Base-by-base conservation (phyloP, 2,113 vertebrate genomes). In the Podarcis raffonei region DNA sequence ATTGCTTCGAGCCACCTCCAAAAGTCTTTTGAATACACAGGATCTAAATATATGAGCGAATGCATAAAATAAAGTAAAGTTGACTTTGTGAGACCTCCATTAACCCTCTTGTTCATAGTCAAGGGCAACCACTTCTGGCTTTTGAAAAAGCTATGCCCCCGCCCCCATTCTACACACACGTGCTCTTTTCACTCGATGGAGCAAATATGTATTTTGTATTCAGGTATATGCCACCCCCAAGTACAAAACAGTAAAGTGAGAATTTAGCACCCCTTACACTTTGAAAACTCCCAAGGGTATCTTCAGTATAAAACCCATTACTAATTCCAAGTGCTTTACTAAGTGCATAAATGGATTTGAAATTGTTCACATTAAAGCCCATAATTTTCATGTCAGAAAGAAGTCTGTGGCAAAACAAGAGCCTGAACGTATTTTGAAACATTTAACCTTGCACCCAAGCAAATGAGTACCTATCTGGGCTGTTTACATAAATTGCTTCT, bases 321-420 rank as follows among this genome's bases (percentile, higher is more conserved):
- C 35, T 82, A 72, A 87, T 72, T 81, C 42, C 79, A 37, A 82
- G 57, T 81, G 69, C 53, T 87, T 27, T 20, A n/a, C 69, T 82
- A 75, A 87, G 68, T 74, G 79, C 53, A 39, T 82, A 82, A 74
- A 87, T 82, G 35, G 79, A 62, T 87, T 87, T 82, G 69, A 81
- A 87, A 87, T 87, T 74, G 71, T 53, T 62, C 37, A 39, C 69
- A 75, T 87, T 81, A 62, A 37, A 30, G 78, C 53, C 78, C 48
- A 37, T 71, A 59, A 74, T 87, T 59, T 74, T 87, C 79, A 81
- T 74, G 79, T 62, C 57, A 74, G 35, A 62, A 48, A 81, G 53
- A 74, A 13, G 79, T 37, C n/a, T 74, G 78, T 74, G 79, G 53
- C 74, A 87, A 87, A 87, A 87, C 25, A 87, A 72, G 32, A 59